These are phyloP conservation scores for Creontiades dilutus DNA, from an alignment of 2,888 invertebrate species.

Conservation along the genomic window DNA sequence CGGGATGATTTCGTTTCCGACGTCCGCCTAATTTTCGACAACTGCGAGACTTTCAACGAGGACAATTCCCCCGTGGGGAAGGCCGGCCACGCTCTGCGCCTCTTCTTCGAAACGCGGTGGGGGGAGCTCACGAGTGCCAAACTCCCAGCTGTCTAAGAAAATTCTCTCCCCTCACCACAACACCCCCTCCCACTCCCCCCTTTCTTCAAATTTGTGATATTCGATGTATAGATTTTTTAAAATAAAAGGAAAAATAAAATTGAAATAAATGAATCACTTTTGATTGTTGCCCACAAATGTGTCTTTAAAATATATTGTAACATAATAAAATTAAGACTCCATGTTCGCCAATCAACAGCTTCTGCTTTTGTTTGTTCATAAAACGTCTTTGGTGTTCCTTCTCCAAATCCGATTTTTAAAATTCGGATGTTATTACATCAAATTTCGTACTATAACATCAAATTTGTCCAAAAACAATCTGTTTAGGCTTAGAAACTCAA, in stretches of 20 bases:
- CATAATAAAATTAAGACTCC: conserved; percentile 37
- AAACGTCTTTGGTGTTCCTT: background rate
- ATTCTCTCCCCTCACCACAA: background rate
- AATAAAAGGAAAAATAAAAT: background rate
- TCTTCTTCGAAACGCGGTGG: conserved; percentile 95
- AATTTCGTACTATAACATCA: too few relatives aligned
- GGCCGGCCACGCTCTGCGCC: conserved; percentile 95
- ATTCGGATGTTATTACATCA: too few relatives aligned
- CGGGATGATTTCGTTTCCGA: conserved; percentile 95
- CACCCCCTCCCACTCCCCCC: background rate
- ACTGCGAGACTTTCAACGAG: conserved; percentile 98
- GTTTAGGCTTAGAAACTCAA: too few relatives aligned
- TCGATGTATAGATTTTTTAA: conserved; percentile 63
- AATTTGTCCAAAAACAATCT: too few relatives aligned
- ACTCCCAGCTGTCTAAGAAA: conserved; percentile 24
- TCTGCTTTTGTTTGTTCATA: background rate
- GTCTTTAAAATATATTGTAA: conserved; percentile 35
- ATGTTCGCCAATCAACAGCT: conserved; percentile 43
- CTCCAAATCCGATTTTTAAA: background rate
- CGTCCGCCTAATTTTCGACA: conserved; percentile 96
- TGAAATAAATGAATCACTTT: conserved; percentile 15
- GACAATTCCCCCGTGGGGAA: conserved; percentile 98
- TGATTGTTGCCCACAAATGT: conserved; percentile 57
- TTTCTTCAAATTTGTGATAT: conserved; percentile 68
- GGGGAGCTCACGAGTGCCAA: conserved; percentile 81